These are phyloP conservation scores for Gastracanthus pulcherrimus DNA, from an alignment of 2,888 invertebrate genomes.

Conservation along the genomic window DNA sequence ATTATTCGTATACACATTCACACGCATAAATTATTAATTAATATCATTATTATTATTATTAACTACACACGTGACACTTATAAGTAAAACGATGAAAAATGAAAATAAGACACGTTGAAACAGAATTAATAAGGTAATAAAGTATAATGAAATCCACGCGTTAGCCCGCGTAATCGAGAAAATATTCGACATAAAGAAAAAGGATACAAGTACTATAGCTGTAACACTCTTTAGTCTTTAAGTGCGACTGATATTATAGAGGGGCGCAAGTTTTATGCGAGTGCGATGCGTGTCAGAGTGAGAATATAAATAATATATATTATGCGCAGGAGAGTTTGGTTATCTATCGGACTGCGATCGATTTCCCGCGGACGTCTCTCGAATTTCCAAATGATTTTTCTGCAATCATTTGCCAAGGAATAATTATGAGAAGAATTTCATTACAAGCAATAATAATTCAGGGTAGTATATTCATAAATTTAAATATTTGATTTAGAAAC, in stretches of 20 bases:
- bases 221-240: slow-evolving; percentile 60
- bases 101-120: slow-evolving; percentile 42
- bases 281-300: slow-evolving; percentile 59
- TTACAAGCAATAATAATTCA: no score
- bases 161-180: slow-evolving; percentile 21
- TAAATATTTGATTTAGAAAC: no score
- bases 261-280: slow-evolving; percentile 58
- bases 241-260: slow-evolving; percentile 64
- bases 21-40: slow-evolving; percentile 49
- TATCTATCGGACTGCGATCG: slow-evolving; percentile 41
- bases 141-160: slow-evolving; percentile 27
- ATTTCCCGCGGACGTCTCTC: slow-evolving; percentile 39
- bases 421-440: no score
- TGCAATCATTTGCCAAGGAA: no score
- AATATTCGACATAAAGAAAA: slow-evolving; percentile 47
- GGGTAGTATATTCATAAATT: no score
- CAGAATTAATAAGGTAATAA: slow-evolving; percentile 44
- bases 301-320: slow-evolving; percentile 43
- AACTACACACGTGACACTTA: slow-evolving; percentile 47
- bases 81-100: slow-evolving; percentile 34
- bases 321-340: slow-evolving; percentile 40
- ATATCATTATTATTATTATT: slow-evolving; percentile 44
- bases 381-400: slow-evolving; percentile 18
- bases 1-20: slow-evolving; percentile 33
- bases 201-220: slow-evolving; percentile 49